These are phyloP conservation scores for Anhinga anhinga DNA, from an alignment of 2,113 vertebrate species.

Conservation along the genomic window DNA sequence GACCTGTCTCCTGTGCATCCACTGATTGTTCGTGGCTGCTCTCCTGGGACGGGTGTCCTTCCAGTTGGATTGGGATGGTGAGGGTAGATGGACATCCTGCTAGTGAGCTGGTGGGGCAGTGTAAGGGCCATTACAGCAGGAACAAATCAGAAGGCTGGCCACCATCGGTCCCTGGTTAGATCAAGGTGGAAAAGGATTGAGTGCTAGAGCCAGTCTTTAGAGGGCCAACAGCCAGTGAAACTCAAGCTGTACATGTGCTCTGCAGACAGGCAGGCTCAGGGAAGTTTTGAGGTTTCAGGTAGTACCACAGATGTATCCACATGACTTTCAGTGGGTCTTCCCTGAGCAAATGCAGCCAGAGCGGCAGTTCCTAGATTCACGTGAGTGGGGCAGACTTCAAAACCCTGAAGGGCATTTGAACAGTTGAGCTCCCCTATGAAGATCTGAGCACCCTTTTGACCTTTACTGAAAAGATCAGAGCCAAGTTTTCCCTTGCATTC, in stretches of 20 bases:
- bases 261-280: not conserved
- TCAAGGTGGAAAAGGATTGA: not conserved
- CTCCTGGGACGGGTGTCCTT: not conserved
- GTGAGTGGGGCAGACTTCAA: not conserved
- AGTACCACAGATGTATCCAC: not conserved
- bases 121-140: not conserved
- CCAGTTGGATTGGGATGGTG: not conserved
- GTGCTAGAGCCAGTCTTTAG: not conserved
- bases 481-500: conserved; percentile 31
- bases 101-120: not conserved
- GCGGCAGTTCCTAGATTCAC: not conserved
- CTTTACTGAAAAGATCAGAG: conserved; percentile 38
- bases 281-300: not conserved
- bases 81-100: not conserved
- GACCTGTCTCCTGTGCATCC: not conserved
- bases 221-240: not conserved
- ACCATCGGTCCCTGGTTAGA: not conserved
- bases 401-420: not conserved
- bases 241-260: not conserved
- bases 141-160: not conserved
- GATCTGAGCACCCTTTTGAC: conserved; percentile 37
- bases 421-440: not conserved
- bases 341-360: not conserved
- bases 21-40: not conserved
- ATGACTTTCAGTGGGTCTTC: not conserved